Conservation (phyloP, 2,113 vertebrate genomes). For the Stercorarius parasiticus region DNA sequence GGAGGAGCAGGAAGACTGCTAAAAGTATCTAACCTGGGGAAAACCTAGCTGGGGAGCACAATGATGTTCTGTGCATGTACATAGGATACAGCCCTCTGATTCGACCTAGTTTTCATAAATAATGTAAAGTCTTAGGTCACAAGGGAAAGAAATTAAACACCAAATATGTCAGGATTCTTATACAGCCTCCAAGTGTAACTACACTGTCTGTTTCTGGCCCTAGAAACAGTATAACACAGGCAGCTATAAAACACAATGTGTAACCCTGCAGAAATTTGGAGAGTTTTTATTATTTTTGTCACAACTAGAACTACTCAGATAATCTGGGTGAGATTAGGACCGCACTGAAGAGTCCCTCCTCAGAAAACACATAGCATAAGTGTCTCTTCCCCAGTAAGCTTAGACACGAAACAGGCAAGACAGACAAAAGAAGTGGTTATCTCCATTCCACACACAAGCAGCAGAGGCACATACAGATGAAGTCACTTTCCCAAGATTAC, state of each 20-base stretch:
- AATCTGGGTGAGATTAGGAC: background rate
- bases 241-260: background rate
- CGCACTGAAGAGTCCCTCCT: background rate
- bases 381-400: background rate
- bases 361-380: accelerated
- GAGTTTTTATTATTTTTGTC: background rate
- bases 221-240: background rate
- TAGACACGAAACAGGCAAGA: background rate
- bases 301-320: background rate
- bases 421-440: background rate
- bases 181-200: background rate
- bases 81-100: background rate
- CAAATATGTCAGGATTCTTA: background rate
- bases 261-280: background rate
- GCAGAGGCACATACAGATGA: background rate
- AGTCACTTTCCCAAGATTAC: background rate
- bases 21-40: background rate
- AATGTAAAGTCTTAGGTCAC: background rate
- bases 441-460: background rate
- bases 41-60: background rate
- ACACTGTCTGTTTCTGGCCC: background rate
- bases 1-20: background rate
- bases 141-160: background rate
- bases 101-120: background rate
- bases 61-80: background rate